Evolutionary conservation across 2,888 invertebrate species (phyloP).

Genomic region (Drosophila mimetica): DNA sequence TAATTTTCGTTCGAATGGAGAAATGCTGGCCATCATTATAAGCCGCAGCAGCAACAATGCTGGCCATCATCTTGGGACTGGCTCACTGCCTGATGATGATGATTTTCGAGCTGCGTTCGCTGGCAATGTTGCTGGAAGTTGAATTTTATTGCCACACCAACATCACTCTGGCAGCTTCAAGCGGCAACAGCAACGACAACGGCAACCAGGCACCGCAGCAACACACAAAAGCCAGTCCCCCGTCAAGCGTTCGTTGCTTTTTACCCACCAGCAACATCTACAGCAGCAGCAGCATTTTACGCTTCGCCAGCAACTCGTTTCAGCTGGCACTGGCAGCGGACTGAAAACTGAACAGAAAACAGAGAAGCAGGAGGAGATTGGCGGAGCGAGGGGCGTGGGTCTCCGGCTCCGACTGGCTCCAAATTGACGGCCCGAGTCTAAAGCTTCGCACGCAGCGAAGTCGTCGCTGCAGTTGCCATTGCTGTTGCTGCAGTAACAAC

Average conservation of each 20-base stretch:
- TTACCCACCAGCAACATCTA: slow-evolving; percentile 44
- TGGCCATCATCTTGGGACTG: slow-evolving; percentile 52
- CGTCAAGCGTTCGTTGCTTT: slow-evolving; percentile 50
- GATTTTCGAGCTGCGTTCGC: slow-evolving; percentile 41
- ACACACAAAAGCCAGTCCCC: slow-evolving; percentile 46
- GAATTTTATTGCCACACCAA: slow-evolving; percentile 75
- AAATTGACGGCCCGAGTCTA: slow-evolving; percentile 77
- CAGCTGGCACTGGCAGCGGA: slow-evolving; percentile 55
- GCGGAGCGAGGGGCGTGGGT: slow-evolving; percentile 26
- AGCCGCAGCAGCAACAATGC: slow-evolving; percentile 49
- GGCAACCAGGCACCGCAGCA: slow-evolving; percentile 25
- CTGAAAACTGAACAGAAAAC: slow-evolving; percentile 26
- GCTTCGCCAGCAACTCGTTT: slow-evolving; percentile 79
- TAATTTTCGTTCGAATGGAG: slow-evolving; percentile 63
- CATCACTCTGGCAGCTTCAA: slow-evolving; percentile 51
- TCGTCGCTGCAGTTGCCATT: slow-evolving; percentile 32
- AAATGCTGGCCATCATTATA: slow-evolving; percentile 73
- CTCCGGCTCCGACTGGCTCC: slow-evolving; percentile 61
- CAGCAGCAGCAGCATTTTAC: slow-evolving; percentile 58
- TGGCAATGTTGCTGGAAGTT: slow-evolving; percentile 64
- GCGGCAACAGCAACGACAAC: slow-evolving; percentile 13
- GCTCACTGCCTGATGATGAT: slow-evolving; percentile 36
- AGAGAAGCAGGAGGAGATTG: slow-evolving; percentile 17
- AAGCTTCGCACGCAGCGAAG: slow-evolving; percentile 74
- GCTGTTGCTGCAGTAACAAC: slow-evolving; percentile 48